Conservation (phyloP, 2,888 invertebrate genomes). For the Mayetiola destructor region DNA sequence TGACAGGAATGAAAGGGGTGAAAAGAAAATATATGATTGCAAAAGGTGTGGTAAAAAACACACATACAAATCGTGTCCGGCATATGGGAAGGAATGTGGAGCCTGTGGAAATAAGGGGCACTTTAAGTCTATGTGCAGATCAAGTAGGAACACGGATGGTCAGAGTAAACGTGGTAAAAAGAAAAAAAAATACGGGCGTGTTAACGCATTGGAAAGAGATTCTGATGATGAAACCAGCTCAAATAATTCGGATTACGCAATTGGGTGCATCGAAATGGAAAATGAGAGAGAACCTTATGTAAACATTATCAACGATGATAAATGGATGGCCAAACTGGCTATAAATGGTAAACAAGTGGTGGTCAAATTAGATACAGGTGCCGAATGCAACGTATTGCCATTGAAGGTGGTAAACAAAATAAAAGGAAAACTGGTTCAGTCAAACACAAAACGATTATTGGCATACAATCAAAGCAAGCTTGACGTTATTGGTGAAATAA, state of each 20-base stretch:
- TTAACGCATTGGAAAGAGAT: background rate
- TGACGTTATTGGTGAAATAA: slow-evolving; percentile 5
- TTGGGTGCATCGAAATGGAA: background rate
- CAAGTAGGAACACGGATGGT: background rate
- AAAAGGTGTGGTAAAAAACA: background rate
- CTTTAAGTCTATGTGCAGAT: slow-evolving; percentile 10
- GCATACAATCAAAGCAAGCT: slow-evolving; percentile 14
- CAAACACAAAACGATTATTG: slow-evolving; percentile 10
- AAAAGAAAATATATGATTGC: background rate
- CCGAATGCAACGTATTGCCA: slow-evolving; percentile 14
- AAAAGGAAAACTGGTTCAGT: background rate
- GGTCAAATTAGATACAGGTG: slow-evolving; percentile 14
- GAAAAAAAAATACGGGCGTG: background rate
- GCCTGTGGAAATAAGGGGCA: background rate
- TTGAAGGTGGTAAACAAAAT: background rate
- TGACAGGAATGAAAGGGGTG: too few species aligned
- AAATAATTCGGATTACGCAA: background rate
- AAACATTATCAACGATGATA: background rate
- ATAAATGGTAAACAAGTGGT: background rate
- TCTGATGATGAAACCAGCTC: background rate
- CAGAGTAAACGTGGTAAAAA: background rate
- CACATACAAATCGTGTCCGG: background rate
- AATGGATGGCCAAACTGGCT: background rate
- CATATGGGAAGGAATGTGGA: background rate
- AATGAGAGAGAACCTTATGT: background rate